Evolutionary conservation across 1,140 invertebrate species (phyloP).

Genomic region (Orchesella cincta): DNA sequence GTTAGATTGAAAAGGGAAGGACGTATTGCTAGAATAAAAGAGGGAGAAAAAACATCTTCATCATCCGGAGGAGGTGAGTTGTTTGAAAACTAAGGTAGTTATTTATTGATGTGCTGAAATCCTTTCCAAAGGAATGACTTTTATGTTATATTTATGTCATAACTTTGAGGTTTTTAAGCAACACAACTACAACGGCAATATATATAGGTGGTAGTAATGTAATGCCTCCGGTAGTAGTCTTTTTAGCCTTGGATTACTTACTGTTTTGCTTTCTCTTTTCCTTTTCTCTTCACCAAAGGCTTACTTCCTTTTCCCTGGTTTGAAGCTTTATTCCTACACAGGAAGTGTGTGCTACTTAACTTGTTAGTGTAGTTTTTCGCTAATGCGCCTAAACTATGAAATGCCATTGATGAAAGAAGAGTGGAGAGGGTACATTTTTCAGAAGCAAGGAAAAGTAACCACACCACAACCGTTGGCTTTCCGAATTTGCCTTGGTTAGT

Average conservation of each 20-base stretch:
- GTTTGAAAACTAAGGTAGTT: background rate
- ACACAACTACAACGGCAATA: no score
- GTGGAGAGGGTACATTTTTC: no score
- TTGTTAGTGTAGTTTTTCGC: background rate
- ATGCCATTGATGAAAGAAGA: background rate
- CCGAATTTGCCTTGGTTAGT: no score
- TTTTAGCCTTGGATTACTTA: background rate
- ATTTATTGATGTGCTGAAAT: conserved; percentile 21
- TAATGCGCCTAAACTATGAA: background rate
- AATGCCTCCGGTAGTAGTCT: background rate
- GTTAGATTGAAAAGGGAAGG: background rate
- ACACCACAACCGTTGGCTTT: background rate
- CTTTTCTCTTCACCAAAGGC: background rate
- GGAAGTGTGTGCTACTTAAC: conserved; percentile 9
- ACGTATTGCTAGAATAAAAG: background rate
- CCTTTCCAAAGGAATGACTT: conserved; percentile 1
- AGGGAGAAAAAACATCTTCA: conserved; percentile 7
- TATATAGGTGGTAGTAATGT: no score
- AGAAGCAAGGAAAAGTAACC: no score
- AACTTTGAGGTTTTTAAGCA: conserved; percentile 5
- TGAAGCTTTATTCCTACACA: background rate
- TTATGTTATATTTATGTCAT: conserved; percentile 20
- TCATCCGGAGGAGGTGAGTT: background rate
- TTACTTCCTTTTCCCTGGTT: background rate
- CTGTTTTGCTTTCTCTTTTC: background rate